Percentiles rank a stretch among this genome's conserved stretches.
Evolutionary conservation across 2,888 invertebrate species (phyloP).

Genomic region (Apoderus coryli): DNA sequence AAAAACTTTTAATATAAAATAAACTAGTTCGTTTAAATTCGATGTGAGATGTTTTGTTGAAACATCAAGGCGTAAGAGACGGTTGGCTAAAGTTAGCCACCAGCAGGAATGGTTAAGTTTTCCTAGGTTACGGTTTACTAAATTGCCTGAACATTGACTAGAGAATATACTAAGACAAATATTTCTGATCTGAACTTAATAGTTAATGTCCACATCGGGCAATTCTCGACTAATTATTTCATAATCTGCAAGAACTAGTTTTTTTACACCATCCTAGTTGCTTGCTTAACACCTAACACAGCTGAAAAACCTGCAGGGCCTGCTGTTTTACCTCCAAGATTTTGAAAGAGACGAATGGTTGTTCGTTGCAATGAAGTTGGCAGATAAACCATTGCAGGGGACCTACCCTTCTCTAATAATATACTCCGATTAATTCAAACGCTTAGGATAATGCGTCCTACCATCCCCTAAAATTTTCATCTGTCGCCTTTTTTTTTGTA

Average conservation of each 20-base stretch:
- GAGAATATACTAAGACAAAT: slow-evolving; percentile 7
- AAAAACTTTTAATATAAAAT: slow-evolving; percentile 2
- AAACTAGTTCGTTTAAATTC: not conserved
- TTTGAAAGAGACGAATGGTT: slow-evolving; percentile 8
- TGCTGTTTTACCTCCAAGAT: slow-evolving; percentile 6
- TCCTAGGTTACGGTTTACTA: slow-evolving; percentile 10
- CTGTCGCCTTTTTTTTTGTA: no score
- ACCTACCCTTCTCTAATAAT: no score
- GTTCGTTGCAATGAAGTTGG: slow-evolving; percentile 18
- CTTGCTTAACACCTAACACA: no score
- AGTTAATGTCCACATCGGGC: slow-evolving; percentile 2
- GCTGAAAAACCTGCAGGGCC: no score
- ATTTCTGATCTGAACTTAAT: slow-evolving; percentile 2
- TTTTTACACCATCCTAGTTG: slow-evolving; percentile 4
- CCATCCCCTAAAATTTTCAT: no score
- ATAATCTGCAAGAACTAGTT: not conserved
- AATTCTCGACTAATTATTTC: slow-evolving; percentile 1
- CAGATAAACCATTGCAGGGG: slow-evolving; percentile 20
- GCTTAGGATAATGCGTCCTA: no score
- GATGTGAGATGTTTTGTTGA: slow-evolving; percentile 1
- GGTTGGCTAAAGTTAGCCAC: slow-evolving; percentile 7
- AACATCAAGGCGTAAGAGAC: slow-evolving; percentile 4
- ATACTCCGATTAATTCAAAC: no score
- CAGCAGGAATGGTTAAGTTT: slow-evolving; percentile 7
- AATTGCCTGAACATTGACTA: slow-evolving; percentile 10